These are phyloP conservation scores for Augiades crinisus DNA, from an alignment of 2,888 invertebrate species.

Conservation along the genomic window DNA sequence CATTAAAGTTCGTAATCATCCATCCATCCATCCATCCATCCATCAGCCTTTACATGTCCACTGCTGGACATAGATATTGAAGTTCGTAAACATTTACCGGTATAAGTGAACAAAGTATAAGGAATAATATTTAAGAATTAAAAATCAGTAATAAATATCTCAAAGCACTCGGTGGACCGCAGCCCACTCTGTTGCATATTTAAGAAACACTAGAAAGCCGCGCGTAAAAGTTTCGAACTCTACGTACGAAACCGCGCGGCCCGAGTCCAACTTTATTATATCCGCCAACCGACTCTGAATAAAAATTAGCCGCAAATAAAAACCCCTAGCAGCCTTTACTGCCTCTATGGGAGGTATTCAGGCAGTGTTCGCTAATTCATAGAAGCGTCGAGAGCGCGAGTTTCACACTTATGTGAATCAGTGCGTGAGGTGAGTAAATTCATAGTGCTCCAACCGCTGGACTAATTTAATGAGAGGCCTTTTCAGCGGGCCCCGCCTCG, in stretches of 20 bases:
- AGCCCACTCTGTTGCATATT: constrained; percentile 19
- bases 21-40: too few species aligned
- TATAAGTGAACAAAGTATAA: background rate
- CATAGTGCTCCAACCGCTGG: constrained; percentile 74
- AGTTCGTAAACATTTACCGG: too few species aligned
- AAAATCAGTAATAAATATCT: constrained; percentile 6
- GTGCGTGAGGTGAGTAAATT: constrained; percentile 62
- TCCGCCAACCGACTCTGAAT: constrained; percentile 33
- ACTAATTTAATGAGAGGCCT: constrained; percentile 77
- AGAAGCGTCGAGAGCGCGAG: constrained; percentile 62
- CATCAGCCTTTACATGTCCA: too few species aligned
- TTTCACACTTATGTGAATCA: constrained; percentile 73
- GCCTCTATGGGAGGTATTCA: constrained; percentile 68
- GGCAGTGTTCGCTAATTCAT: constrained; percentile 55
- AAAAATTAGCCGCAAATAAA: constrained; percentile 51
- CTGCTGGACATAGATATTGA: too few species aligned
- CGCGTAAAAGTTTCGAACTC: constrained; percentile 16
- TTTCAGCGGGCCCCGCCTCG: constrained; percentile 50
- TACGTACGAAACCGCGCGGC: constrained; percentile 16
- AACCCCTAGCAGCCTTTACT: constrained; percentile 57
- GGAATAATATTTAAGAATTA: background rate
- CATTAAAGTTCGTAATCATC: too few species aligned
- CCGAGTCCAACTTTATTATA: constrained; percentile 26
- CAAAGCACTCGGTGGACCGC: constrained; percentile 5
- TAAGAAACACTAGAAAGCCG: constrained; percentile 17